Conservation (phyloP, 2,888 invertebrate species). For the Drosophila nigritarsus region DNA sequence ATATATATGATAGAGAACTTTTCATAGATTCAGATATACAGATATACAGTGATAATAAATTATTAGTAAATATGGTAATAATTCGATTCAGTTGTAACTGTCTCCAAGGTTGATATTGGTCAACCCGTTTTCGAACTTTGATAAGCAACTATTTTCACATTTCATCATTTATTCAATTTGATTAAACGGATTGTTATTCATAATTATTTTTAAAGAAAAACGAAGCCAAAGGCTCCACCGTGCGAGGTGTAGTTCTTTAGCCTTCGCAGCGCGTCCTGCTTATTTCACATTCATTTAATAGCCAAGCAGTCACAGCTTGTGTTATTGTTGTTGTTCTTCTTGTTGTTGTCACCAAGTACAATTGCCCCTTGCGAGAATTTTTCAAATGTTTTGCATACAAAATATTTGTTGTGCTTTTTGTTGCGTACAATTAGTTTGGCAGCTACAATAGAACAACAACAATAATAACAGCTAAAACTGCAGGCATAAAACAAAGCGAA, state of each 20-base stretch:
- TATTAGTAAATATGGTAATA: neutral
- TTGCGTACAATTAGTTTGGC: slow-evolving; percentile 78
- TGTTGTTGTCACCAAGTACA: slow-evolving; percentile 65
- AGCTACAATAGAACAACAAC: slow-evolving; percentile 49
- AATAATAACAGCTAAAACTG: slow-evolving; percentile 45
- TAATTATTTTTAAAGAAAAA: neutral
- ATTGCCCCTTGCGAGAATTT: slow-evolving; percentile 73
- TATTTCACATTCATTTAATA: slow-evolving; percentile 57
- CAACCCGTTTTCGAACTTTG: too few relatives aligned
- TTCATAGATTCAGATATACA: neutral
- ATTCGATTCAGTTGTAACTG: neutral
- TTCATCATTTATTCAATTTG: neutral
- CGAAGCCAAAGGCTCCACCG: neutral
- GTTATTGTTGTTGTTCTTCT: slow-evolving; percentile 14
- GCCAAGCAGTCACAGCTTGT: slow-evolving; percentile 29
- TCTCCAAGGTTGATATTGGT: neutral
- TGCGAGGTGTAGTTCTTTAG: slow-evolving; percentile 3
- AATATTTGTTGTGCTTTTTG: slow-evolving; percentile 68
- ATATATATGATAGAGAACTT: neutral
- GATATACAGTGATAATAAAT: neutral
- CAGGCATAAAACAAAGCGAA: slow-evolving; percentile 74
- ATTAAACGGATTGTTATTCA: neutral
- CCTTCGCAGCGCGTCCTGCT: slow-evolving; percentile 31
- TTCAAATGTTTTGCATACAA: slow-evolving; percentile 72
- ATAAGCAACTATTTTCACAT: neutral